Base-by-base conservation (phyloP, 2,888 invertebrate genomes). In the Agrilus biguttatus region DNA sequence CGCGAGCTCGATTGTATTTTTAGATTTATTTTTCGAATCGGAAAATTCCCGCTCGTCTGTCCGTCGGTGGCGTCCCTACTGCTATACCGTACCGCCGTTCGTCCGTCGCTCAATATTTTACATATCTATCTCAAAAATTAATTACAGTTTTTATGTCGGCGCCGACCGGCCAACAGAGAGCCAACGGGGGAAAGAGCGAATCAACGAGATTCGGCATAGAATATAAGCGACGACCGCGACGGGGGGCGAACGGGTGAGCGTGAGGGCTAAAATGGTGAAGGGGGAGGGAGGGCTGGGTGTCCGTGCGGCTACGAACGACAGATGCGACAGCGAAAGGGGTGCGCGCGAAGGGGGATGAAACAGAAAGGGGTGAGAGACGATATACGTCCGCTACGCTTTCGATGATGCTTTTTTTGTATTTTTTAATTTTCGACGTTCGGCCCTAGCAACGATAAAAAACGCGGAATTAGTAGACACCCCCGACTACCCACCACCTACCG, bases 71-170 rank as follows among this genome's bases (percentile, higher is more conserved):
- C 33, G 28, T 14, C 19, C 36, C 32, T 8, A 37, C 41, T 4
- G 5, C 14, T 33, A 21, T 21, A 6, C 21, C n/a, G n/a, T n/a
- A n/a, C n/a, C n/a, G n/a, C n/a, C n/a, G n/a, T n/a, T n/a, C n/a
- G 14, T 19, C 47, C 53, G 57, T 59, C 56, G 53, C 53, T 58
- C 59, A 57, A 60, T 61, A 63, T 63, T 61, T 61, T 61, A 54
- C 61, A 62, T 60, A 62, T 61, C 60, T 59, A 60, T 61, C 61
- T 63, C 60, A 61, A 63, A 63, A 62, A 63, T 63, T 63, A 63
- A 63, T 63, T 63, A 62, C 60, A 58, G 56, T 59, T 60, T 58
- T 58, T 59, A 54, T 55, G 45, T 55, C 52, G 49, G 50, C 10
- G 28, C 49, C 52, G 50, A 49, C 46, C 46, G 50, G 44, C 53